Percentiles rank a stretch among this genome's conserved stretches.
phyloP scores from a whole-genome alignment of 2,797 vertebrate species.

The Acestrorhynchus altus region DNA sequence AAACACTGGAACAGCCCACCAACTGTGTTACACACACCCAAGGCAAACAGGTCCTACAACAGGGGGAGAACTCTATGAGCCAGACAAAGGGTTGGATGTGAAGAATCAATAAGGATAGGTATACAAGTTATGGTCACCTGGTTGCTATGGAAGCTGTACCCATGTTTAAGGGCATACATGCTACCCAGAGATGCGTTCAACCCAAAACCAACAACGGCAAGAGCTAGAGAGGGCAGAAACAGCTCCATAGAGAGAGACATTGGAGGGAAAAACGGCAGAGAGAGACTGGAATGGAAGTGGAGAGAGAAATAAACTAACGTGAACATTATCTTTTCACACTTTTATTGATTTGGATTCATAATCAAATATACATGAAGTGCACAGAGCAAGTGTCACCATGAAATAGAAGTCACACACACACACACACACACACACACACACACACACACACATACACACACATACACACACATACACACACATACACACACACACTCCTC shows the following conservation, averaged over 20 bases:
- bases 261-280: slow-evolving; percentile 29
- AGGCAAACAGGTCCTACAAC: slow-evolving; percentile 86
- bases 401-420: no score
- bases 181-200: slow-evolving; percentile 87
- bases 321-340: no score
- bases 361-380: no score
- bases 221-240: slow-evolving; percentile 74
- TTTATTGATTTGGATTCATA: no score
- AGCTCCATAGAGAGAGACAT: slow-evolving; percentile 51
- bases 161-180: slow-evolving; percentile 86
- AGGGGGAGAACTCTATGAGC: slow-evolving; percentile 44
- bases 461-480: not conserved
- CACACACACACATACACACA: not conserved
- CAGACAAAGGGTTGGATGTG: not conserved
- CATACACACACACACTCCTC: slow-evolving; percentile 65
- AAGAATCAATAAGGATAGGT: not conserved
- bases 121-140: slow-evolving; percentile 75
- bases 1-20: slow-evolving; percentile 89
- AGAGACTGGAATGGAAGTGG: slow-evolving; percentile 14
- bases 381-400: no score
- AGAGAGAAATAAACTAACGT: not conserved
- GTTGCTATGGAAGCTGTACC: slow-evolving; percentile 82
- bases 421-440: slow-evolving; percentile 19
- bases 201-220: slow-evolving; percentile 88
- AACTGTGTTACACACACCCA: slow-evolving; percentile 87